Evolutionary conservation across 2,888 invertebrate genomes (phyloP).

Genomic region (Aleiodes leptofemur): DNA sequence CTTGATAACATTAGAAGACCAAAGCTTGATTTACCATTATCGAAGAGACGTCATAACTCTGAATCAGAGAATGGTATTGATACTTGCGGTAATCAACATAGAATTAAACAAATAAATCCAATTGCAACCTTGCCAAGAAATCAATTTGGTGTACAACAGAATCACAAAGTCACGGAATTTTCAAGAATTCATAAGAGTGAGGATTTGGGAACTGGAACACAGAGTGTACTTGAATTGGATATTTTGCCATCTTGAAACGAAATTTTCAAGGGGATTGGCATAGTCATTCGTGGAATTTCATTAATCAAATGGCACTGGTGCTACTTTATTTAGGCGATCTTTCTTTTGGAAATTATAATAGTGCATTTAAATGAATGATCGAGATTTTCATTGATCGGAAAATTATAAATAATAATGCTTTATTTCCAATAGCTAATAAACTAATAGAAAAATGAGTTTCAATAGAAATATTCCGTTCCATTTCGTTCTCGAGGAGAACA

Average conservation of each 20-base stretch:
- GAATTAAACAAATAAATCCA: constrained; percentile 64
- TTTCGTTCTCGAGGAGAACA: too few relatives aligned
- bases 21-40: constrained; percentile 49
- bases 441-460: too few relatives aligned
- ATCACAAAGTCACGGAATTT: constrained; percentile 65
- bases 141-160: constrained; percentile 60
- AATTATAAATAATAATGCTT: too few relatives aligned
- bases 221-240: constrained; percentile 71
- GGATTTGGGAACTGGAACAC: constrained; percentile 62
- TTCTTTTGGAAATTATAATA: background rate
- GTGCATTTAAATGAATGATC: constrained; percentile 8
- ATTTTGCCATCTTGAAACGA: constrained; percentile 70
- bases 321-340: too few relatives aligned
- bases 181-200: constrained; percentile 66
- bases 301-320: too few relatives aligned
- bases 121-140: constrained; percentile 71
- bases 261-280: constrained; percentile 23
- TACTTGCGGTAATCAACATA: constrained; percentile 57
- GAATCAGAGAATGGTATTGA: constrained; percentile 71
- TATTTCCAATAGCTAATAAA: too few relatives aligned
- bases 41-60: constrained; percentile 70
- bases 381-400: too few relatives aligned
- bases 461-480: too few relatives aligned
- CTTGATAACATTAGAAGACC: constrained; percentile 48
- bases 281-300: background rate